Evolutionary conservation across 2,888 invertebrate genomes (phyloP), one percentile per base, ranked within the genome.

Genomic region (Apomyelois bistriatella): DNA sequence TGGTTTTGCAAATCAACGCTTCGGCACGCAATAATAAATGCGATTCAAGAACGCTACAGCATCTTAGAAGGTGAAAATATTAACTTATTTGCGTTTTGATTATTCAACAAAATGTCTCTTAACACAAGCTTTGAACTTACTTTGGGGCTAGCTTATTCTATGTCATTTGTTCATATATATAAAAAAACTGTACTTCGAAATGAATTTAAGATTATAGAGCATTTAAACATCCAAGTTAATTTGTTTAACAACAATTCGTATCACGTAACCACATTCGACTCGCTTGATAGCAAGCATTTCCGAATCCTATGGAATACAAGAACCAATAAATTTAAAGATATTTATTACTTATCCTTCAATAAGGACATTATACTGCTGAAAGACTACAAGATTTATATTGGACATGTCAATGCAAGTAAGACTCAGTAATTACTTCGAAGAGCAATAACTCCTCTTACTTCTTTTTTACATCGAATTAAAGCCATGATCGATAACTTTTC

Each of bases 1-100:
- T 50, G 49, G 49, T 50, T 50, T 50, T 50, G 49, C 40, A 40
- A 50, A 50, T 50, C 49, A 50, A 32, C 49, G 38, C 49, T 41
- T 38, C n/a, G 38, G 49, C 49, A 32, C 15, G 38, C 30, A 30
- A 40, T 40, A 50, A 50, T 38, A 38, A 50, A 8, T 10, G 30
- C 37, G 40, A 22, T 32, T 15, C 17, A 16, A 28, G n/a, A 1
- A 4, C n/a, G 9, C 15, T 8, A 30, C 5, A 46, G 32, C 4
- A 32, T 46, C 16, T 46, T 32, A 10, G 32, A 32, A 9, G 5
- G 10, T n/a, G n/a, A 41, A 38, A 15, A 22, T 22, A 22, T 22
- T 22, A 22, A 22, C 5, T 22, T 22, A 22, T n/a, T n/a, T n/a
- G n/a, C n/a, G n/a, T n/a, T n/a, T n/a, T n/a, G n/a, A n/a, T n/a